A percentile compares a stretch with the other conserved stretches of the same genome.
Evolutionary conservation across 2,888 invertebrate genomes (phyloP).

Genomic region (Antitype chi): DNA sequence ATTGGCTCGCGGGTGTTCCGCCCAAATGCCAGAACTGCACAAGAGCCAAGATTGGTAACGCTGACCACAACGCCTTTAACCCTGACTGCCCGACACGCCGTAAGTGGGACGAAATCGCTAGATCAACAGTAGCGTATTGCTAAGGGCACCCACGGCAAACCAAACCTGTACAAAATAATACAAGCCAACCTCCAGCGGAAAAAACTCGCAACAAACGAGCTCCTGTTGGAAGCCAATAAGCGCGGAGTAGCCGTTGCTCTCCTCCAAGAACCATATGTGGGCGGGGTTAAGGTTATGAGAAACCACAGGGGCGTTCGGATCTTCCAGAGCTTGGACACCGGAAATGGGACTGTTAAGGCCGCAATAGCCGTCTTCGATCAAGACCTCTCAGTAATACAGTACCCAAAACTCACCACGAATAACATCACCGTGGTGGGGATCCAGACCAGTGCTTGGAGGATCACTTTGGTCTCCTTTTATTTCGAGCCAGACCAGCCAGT

Average conservation of each 20-base stretch:
- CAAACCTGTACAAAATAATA: neutral
- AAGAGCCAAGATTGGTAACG: neutral
- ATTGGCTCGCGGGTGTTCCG: neutral
- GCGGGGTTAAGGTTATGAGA: too few relatives aligned
- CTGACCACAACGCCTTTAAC: constrained; percentile 4
- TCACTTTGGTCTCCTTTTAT: constrained; percentile 10
- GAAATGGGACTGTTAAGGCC: too few relatives aligned
- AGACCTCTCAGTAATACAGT: neutral
- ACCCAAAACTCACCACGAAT: too few relatives aligned
- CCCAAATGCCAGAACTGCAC: neutral
- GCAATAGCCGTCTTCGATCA: neutral
- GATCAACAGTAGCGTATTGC: neutral
- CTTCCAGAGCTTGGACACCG: too few relatives aligned
- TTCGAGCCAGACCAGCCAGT: constrained; percentile 11
- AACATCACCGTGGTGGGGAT: too few relatives aligned
- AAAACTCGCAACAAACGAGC: neutral
- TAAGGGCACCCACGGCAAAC: neutral
- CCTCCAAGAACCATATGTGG: neutral
- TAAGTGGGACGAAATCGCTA: constrained; percentile 6
- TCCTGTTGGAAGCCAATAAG: neutral
- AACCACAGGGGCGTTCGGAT: too few relatives aligned
- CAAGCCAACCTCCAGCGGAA: neutral
- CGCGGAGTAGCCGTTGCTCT: neutral
- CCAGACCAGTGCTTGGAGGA: constrained; percentile 9
- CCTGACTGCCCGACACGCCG: neutral